Base-by-base conservation (phyloP, 2,888 invertebrate genomes). In the Diadegma fenestrale region DNA sequence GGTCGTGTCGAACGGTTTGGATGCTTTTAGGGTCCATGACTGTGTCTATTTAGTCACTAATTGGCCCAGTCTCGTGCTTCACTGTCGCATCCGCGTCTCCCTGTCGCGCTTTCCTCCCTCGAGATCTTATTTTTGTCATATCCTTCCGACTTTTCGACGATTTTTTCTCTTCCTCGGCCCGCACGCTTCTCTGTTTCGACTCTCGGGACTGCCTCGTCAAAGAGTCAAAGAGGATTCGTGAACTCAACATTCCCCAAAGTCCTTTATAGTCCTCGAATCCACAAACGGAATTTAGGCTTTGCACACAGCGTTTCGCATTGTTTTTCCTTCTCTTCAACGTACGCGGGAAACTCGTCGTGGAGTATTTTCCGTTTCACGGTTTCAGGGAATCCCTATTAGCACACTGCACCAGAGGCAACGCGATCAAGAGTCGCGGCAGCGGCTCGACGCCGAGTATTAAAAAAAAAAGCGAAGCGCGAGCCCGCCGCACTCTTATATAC, bases 111-210 rank as follows among this genome's bases (percentile, higher is more conserved):
- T 26, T 14, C 5, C 2, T 45, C 30, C 63, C 48, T 71, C 37
- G 79, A 71, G 61, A 41, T 72, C 71, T 72, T n/a, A n/a, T n/a
- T 80, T 80, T 72, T 80, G 63, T 80, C 37, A 37, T 63, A 45
- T 71, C 71, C 33, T 63, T 71, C 48, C 58, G 54, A 37, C 63
- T 33, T 51, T 72, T 51, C 48, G 41, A 63, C 14, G 33, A 48
- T 63, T 63, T 63, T 63, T 12, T 3, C 26, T 6, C 26, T 14
- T 58, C 14, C 26, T 26, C 10, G 8, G 0, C 2, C 14, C 58
- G 26, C 14, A 58, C 26, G 26, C 14, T 26, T 0, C 26, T 58
- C 6, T 14, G 5, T 58, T 58, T 26, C 45, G 45, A 45, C 75
- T 8, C 54, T 17, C 54, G 71, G 51, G 71, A 72, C 37, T 33